Evolutionary conservation across 1,140 invertebrate genomes (phyloP).

Genomic region (Macrostomum lignano): DNA sequence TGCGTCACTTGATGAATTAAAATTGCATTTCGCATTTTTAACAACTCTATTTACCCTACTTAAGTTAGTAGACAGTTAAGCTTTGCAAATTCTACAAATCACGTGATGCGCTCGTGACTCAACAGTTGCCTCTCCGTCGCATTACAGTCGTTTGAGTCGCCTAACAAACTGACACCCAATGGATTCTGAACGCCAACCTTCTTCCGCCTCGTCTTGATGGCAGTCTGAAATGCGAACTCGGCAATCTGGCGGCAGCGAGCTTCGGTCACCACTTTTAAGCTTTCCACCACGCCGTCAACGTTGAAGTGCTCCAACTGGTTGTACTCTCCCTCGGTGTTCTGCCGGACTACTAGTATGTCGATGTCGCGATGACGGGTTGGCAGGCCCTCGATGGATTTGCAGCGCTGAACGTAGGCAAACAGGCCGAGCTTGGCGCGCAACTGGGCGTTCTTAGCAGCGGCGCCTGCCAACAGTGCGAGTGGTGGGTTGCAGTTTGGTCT

Average conservation of each 20-base stretch:
- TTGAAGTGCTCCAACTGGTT: no score
- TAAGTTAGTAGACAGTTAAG: no score
- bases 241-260: slow-evolving; percentile 71
- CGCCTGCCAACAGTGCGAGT: not conserved
- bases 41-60: no score
- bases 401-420: slow-evolving; percentile 86
- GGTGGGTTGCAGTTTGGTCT: not conserved
- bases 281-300: slow-evolving; percentile 68
- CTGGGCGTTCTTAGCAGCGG: slow-evolving; percentile 2
- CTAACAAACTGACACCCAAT: no score
- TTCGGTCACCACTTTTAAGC: slow-evolving; percentile 77
- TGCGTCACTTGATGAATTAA: no score
- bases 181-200: no score
- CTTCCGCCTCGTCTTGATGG: slow-evolving; percentile 55
- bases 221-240: slow-evolving; percentile 97
- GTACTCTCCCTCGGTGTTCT: slow-evolving; percentile 94
- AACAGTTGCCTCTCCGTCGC: no score
- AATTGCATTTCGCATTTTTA: no score
- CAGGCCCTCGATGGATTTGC: slow-evolving; percentile 56
- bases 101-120: no score
- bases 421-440: slow-evolving; percentile 41
- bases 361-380: slow-evolving; percentile 62
- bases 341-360: slow-evolving; percentile 80
- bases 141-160: no score
- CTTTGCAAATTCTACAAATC: no score